These are phyloP conservation scores for Anthopleura sola DNA, from an alignment of 64 coral and sea anemone genomes.

Conservation along the genomic window DNA sequence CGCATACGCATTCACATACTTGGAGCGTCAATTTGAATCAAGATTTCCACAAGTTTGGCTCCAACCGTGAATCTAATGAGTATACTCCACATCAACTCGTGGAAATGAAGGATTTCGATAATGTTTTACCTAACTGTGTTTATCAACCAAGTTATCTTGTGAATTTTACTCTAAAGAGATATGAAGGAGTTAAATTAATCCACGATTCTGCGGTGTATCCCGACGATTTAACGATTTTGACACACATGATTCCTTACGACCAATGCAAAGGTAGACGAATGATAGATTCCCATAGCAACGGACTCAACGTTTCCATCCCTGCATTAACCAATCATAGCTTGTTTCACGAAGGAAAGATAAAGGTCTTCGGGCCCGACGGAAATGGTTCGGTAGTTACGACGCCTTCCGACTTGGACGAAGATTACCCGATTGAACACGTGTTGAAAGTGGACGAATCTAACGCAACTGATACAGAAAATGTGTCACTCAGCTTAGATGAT, in stretches of 20 bases:
- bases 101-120: constrained; percentile 22
- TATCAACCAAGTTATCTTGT: constrained; percentile 89
- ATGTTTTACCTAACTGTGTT: constrained; percentile 54
- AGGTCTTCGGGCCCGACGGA: constrained; percentile 33
- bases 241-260: constrained; percentile 81
- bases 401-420: constrained; percentile 19
- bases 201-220: constrained; percentile 90
- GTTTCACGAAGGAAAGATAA: constrained; percentile 62
- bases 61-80: constrained; percentile 31
- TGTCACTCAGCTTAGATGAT: neutral
- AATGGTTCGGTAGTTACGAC: constrained; percentile 15
- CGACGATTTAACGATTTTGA: constrained; percentile 63
- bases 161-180: constrained; percentile 71
- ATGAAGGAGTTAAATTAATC: constrained; percentile 84
- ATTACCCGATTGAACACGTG: constrained; percentile 47
- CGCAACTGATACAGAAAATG: neutral
- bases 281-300: constrained; percentile 79
- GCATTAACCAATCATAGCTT: constrained; percentile 46
- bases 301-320: neutral
- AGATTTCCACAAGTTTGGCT: constrained; percentile 48
- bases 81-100: neutral
- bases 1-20: constrained; percentile 48
- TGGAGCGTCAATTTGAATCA: constrained; percentile 45
- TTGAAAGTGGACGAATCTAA: neutral
- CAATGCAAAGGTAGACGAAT: constrained; percentile 34